Conservation (phyloP, 2,888 invertebrate species). For the Mesorhabditis sp. region DNA sequence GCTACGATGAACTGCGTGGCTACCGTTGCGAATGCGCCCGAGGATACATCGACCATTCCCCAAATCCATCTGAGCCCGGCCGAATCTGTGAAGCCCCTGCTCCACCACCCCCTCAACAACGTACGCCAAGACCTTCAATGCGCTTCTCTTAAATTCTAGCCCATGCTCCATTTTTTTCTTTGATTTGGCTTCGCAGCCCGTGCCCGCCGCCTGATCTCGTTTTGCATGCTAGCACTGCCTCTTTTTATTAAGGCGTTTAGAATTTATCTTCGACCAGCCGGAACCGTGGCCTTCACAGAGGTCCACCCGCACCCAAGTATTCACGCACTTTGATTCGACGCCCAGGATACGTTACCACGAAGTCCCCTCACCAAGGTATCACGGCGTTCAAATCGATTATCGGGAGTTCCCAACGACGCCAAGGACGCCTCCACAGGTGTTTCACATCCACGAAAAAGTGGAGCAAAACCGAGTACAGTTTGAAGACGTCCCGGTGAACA, state of each 20-base stretch:
- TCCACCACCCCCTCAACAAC: conserved; percentile 49
- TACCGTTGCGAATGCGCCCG: conserved; percentile 56
- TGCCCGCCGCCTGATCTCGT: not conserved
- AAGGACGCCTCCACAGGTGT: not conserved
- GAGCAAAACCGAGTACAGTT: not conserved
- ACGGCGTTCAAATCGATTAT: not conserved
- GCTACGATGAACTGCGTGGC: conserved; percentile 48
- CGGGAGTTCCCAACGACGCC: not conserved
- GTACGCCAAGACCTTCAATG: conserved; percentile 13
- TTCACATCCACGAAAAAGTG: not conserved
- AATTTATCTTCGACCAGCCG: conserved; percentile 5
- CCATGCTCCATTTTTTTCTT: not conserved
- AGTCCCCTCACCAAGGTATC: not conserved
- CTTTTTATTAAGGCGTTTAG: not conserved
- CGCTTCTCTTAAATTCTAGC: not conserved
- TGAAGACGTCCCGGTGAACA: not conserved
- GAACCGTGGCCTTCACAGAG: not conserved
- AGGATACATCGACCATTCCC: conserved; percentile 53
- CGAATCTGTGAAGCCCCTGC: conserved; percentile 54
- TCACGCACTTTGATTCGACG: conserved; percentile 1
- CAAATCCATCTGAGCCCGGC: conserved; percentile 39
- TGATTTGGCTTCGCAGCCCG: not conserved
- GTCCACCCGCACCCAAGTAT: not conserved
- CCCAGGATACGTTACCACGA: not conserved
- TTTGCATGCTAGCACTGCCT: not conserved